Evolutionary conservation across 2,888 invertebrate genomes (phyloP), one percentile per base, ranked within the genome.

Genomic region (Fissipunctia ypsillon): DNA sequence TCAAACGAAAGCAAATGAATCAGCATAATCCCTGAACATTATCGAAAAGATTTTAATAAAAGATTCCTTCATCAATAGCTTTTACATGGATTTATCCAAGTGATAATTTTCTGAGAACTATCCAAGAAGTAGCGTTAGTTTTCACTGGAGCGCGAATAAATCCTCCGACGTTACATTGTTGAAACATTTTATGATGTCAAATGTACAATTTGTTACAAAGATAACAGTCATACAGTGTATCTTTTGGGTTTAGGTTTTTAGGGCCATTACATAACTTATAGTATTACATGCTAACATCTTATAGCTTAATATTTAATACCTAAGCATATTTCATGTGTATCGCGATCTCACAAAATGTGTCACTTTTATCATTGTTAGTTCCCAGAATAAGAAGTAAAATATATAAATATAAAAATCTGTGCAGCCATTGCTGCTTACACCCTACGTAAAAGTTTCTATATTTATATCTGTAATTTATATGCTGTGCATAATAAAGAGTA

Each of bases 81-180:
- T 73, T 82, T 83, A 54, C 54, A 52, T 48, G 43, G 48, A 73
- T 83, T 80, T 73, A 82, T 64, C 59, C 76, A 80, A 80, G 70
- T 73, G 68, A 63, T 79, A 68, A 72, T 75, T 73, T 72, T 74
- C n/a, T 41, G 56, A 61, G 41, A 76, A 73, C 72, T 73, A 70
- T 61, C 52, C 48, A 67, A 79, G 56, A 78, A 80, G 57, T 70
- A 48, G 48, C 41, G 35, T 60, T 54, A 45, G 41, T 69, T 73
- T 35, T 79, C 69, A 84, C 48, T 84, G 69, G 69, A 6, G 28
- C 31, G 59, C 74, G 75, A 69, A 74, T 67, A 68, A 78, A 71
- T 71, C 19, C 25, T 70, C 59, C 28, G 56, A 57, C 28, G 28
- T 78, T 68, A 85, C 76, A 79, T 76, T 83, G 83, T 80, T 65